Conservation (phyloP, 2,113 vertebrate species). For the Tapirus terrestris region DNA sequence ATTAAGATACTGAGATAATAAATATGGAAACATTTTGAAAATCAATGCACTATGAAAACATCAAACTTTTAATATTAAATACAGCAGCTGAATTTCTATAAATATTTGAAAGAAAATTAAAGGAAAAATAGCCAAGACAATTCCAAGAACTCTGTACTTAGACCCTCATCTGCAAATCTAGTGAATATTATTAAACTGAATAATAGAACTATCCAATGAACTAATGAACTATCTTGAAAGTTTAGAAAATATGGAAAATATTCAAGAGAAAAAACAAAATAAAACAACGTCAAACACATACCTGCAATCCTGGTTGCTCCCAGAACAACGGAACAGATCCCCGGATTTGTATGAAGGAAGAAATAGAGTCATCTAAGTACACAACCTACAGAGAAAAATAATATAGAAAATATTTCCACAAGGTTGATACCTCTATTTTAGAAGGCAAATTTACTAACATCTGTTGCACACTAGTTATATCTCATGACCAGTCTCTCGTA, state of each 20-base stretch:
- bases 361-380: constrained; percentile 95
- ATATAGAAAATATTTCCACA: not conserved
- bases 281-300: constrained; percentile 77
- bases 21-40: not conserved
- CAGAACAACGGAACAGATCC: constrained; percentile 98
- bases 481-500: not conserved
- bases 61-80: not conserved
- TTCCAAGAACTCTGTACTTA: not conserved
- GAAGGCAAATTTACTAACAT: not conserved
- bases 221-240: not conserved
- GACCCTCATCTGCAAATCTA: not conserved
- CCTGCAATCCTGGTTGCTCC: constrained; percentile 99
- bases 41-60: not conserved
- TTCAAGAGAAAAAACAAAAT: not conserved
- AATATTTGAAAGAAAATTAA: constrained; percentile 19
- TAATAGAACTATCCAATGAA: not conserved
- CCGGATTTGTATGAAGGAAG: constrained; percentile 98
- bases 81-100: constrained; percentile 4
- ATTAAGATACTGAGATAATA: not conserved
- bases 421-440: not conserved
- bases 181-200: not conserved
- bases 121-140: not conserved
- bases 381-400: constrained; percentile 89
- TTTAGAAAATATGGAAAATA: not conserved
- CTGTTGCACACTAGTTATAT: not conserved